Evolutionary conservation across 35 echinoderm and acorn worm genomes (phyloP), one percentile per base, ranked within the genome.

Genomic region (Holothuria glaberrima): DNA sequence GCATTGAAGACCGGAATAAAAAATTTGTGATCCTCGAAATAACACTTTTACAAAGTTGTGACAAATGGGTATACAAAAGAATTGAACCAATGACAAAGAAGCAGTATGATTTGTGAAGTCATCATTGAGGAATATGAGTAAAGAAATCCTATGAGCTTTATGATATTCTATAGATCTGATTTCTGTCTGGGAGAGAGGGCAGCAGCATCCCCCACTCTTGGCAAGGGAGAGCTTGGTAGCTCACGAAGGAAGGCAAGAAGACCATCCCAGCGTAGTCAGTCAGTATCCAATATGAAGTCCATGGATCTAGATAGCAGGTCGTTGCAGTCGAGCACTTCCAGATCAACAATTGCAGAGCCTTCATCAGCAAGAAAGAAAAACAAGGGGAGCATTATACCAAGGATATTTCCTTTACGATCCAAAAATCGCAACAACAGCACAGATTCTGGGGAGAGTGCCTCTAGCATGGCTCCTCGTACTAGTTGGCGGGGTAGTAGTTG

Each of bases 311-410:
- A 96, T 64, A 92, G 86, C 30, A 64, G 92, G 33, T 96, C 94
- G 7, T 57, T 96, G 38, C 94, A 96, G 68, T 96, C 94, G 13
- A 88, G 79, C 30, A 89, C 86, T 13, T 96, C 94, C 1, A 91
- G 92, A 62, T 88, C 94, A 50, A 96, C 90, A 29, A 93, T 88
- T 58, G 86, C 86, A 27, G 94, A 96, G 29, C 62, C 85, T 7
- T 90, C 94, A 21, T 91, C 91, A 1, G 88, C 86, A 25, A 77
- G 91, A 29, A 92, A 93, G 75, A 71, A 89, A 30, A 91, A 93
- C 58, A 92, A 85, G 12, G 91, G 94, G 36, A 89, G 87, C 44
- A 92, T 92, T 48, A 86, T 94, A 62, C 91, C 91, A 13, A 88
- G 94, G 35, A 92, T 96, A 83, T 92, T 87, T 87, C 91, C 91